A percentile compares a stretch with the other conserved stretches of the same genome.
Evolutionary conservation across 2,888 invertebrate genomes (phyloP).

Genomic region (Achlya flavicornis): DNA sequence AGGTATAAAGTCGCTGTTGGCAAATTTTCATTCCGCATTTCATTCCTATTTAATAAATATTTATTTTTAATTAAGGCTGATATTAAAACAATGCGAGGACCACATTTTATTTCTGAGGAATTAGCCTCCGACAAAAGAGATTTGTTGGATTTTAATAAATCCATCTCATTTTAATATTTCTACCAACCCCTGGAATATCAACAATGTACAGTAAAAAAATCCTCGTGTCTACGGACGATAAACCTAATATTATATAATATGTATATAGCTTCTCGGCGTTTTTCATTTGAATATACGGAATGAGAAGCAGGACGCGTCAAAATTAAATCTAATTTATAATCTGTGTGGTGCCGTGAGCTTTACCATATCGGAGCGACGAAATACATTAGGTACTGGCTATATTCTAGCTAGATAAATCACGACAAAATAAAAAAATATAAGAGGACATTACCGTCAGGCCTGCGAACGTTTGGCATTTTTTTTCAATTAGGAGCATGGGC

Average conservation of each 20-base stretch:
- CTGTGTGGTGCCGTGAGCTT: slow-evolving; percentile 46
- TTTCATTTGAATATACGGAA: slow-evolving; percentile 31
- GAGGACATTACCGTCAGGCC: no score
- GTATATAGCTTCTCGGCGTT: slow-evolving; percentile 27
- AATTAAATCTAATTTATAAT: slow-evolving; percentile 66
- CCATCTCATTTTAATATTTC: slow-evolving; percentile 53
- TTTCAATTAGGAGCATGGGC: no score
- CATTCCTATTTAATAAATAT: background rate
- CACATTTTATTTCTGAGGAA: slow-evolving; percentile 33
- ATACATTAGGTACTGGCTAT: slow-evolving; percentile 38
- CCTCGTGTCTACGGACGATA: slow-evolving; percentile 21
- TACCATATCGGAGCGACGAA: slow-evolving; percentile 45
- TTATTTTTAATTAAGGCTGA: background rate
- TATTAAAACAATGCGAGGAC: slow-evolving; percentile 7
- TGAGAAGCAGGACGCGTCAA: slow-evolving; percentile 45
- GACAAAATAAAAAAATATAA: slow-evolving; percentile 54
- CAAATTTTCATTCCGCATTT: background rate
- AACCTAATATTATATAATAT: slow-evolving; percentile 6
- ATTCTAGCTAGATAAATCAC: slow-evolving; percentile 52
- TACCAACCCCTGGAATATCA: slow-evolving; percentile 24
- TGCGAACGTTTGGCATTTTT: no score
- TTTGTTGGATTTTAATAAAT: slow-evolving; percentile 52
- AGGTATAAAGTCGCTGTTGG: background rate
- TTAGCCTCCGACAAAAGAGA: slow-evolving; percentile 37
- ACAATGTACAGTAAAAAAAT: slow-evolving; percentile 29